phyloP scores from a whole-genome alignment of 2,888 invertebrate species.

The Piscicola geometra region DNA sequence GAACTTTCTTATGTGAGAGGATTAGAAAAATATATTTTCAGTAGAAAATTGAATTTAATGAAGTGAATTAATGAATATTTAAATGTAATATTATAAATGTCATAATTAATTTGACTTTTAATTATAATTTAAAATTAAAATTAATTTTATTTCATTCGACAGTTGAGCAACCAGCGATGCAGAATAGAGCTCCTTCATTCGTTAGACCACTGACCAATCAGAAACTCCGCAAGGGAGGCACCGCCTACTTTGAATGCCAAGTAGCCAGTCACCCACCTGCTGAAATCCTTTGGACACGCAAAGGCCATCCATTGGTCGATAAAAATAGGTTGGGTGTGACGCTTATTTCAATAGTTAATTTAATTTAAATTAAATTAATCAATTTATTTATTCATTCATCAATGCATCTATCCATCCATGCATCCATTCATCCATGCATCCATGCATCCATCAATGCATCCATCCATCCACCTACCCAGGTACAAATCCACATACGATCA shows the following conservation, averaged over 20 bases:
- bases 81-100: too few species aligned
- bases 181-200: constrained; percentile 39
- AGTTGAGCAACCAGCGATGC: constrained; percentile 21
- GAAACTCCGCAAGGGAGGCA: constrained; percentile 55
- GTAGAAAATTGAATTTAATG: too few species aligned
- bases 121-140: not conserved
- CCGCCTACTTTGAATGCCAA: constrained; percentile 52
- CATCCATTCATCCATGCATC: too few species aligned
- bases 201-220: constrained; percentile 47
- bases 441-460: too few species aligned
- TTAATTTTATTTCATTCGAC: not conserved
- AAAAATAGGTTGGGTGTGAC: constrained; percentile 49
- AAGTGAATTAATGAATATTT: too few species aligned
- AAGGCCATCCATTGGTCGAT: constrained; percentile 50
- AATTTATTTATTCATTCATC: too few species aligned
- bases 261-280: constrained; percentile 53
- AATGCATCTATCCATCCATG: too few species aligned
- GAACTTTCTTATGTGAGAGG: too few species aligned
- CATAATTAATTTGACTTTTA: too few species aligned
- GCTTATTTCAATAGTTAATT: too few species aligned
- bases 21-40: not conserved
- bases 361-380: too few species aligned
- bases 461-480: constrained; percentile 25
- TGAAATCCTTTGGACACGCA: constrained; percentile 52
- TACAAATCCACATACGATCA: constrained; percentile 50